Conservation (phyloP, 2,797 vertebrate species). For the Muraenolepis orangiensis region DNA sequence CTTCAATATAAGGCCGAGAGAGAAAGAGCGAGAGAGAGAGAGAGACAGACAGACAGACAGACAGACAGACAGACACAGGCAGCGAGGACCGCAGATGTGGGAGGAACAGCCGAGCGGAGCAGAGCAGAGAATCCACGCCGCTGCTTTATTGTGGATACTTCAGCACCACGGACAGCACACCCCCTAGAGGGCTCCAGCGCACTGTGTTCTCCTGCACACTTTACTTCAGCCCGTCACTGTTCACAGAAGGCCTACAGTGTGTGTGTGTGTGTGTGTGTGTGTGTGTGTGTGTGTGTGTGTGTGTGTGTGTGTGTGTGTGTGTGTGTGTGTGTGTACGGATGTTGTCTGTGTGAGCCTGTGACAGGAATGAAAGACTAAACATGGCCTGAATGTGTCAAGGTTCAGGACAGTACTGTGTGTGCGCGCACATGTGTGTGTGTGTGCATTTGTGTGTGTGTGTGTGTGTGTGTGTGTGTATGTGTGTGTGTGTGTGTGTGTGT, state of each 20-base stretch:
- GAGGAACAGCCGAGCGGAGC: neutral
- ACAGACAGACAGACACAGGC: too few species aligned
- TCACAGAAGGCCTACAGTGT: neutral
- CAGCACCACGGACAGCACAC: neutral
- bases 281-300: neutral
- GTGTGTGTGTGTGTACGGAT: too few species aligned
- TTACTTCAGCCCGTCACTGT: neutral
- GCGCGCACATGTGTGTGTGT: neutral
- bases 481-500: too few species aligned
- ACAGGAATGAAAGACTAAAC: neutral
- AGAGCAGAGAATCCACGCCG: too few species aligned
- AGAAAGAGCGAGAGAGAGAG: too few species aligned
- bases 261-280: too few species aligned
- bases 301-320: too few species aligned
- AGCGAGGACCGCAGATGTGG: neutral
- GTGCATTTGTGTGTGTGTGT: neutral
- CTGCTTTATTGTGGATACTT: too few species aligned
- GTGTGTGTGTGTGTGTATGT: neutral
- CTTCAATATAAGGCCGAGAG: too few species aligned
- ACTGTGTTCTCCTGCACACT: neutral
- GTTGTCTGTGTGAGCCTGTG: neutral
- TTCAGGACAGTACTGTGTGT: neutral
- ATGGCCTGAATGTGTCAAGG: constrained; percentile 2
- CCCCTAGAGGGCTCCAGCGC: neutral
- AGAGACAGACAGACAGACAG: too few species aligned